Conservation (phyloP, 1,140 invertebrate species). For the Scylla paramamosain region DNA sequence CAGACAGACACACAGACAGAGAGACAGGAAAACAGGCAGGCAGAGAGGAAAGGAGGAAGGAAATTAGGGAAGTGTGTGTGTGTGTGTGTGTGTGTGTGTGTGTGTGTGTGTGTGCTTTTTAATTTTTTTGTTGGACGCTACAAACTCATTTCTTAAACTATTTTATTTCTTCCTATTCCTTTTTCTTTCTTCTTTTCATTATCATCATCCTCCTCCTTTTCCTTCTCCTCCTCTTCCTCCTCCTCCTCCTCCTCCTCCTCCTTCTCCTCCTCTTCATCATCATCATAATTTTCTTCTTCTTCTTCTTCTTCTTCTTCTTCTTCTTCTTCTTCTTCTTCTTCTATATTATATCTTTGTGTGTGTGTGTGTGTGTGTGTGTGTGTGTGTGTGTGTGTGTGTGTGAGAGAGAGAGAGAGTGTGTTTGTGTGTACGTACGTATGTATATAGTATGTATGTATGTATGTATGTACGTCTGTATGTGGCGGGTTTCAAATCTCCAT, state of each 20-base stretch:
- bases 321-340: no score
- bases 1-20: not conserved
- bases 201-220: no score
- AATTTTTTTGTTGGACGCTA: no score
- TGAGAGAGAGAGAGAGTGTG: not conserved
- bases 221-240: no score
- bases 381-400: no score
- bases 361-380: constrained; percentile 42
- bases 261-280: no score
- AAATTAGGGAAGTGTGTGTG: not conserved
- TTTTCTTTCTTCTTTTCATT: no score
- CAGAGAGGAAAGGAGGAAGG: not conserved
- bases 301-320: no score
- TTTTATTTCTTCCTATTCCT: not conserved
- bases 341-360: no score
- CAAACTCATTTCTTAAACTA: no score
- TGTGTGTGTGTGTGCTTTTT: constrained; percentile 39
- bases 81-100: constrained; percentile 18
- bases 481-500: not conserved
- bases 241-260: no score
- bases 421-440: constrained; percentile 15
- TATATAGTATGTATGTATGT: constrained; percentile 36
- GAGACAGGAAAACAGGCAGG: not conserved
- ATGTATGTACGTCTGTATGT: not conserved
- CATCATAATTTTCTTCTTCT: no score